Percentiles rank a stretch among this genome's conserved stretches.
These are phyloP conservation scores for Marcusenius ussheri DNA, from an alignment of 2,113 vertebrate genomes.

Conservation along the genomic window DNA sequence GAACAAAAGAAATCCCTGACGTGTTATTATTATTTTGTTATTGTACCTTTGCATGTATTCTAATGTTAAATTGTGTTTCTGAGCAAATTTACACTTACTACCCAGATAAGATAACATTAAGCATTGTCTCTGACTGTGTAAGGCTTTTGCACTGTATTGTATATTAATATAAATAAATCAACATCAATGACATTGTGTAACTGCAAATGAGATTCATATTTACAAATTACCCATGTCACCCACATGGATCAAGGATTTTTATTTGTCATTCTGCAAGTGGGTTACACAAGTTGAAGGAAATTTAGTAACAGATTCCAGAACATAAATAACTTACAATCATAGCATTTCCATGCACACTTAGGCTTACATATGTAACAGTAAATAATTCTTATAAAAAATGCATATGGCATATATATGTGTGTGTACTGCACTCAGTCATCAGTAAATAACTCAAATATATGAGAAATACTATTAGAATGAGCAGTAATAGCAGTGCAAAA, in stretches of 20 bases:
- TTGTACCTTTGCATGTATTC: background rate
- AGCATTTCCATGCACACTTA: background rate
- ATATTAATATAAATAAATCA: background rate
- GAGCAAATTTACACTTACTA: background rate
- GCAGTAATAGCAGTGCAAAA: background rate
- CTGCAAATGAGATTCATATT: background rate
- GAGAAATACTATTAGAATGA: background rate
- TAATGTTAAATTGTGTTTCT: background rate
- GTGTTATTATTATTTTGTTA: background rate
- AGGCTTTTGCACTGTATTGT: background rate
- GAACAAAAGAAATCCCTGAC: background rate
- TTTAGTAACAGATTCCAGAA: background rate
- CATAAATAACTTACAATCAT: background rate
- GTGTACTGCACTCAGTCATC: background rate
- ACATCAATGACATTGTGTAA: background rate
- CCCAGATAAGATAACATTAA: background rate
- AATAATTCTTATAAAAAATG: background rate
- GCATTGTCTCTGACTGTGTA: background rate
- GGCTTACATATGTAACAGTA: background rate
- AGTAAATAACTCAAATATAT: background rate
- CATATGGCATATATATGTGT: background rate
- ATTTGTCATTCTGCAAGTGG: background rate
- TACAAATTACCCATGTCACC: background rate
- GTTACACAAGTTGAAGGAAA: background rate
- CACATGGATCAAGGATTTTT: background rate